Percentiles rank a stretch among this genome's conserved stretches.
Evolutionary conservation across 1,140 invertebrate genomes (phyloP).

Genomic region (Drosophila novamexicana): DNA sequence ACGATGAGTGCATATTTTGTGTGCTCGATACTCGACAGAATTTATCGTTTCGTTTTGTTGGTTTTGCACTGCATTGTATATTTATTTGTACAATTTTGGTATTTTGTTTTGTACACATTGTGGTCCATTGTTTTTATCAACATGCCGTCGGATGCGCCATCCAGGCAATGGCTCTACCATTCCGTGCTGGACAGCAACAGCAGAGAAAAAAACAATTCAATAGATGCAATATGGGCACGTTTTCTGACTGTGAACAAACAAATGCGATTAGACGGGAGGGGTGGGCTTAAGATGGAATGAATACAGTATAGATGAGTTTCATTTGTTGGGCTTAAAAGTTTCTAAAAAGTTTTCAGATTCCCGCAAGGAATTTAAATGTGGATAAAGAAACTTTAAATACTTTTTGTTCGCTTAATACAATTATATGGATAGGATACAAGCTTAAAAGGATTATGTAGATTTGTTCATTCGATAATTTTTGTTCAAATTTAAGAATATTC

Average conservation of each 20-base stretch:
- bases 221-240: conserved; percentile 43
- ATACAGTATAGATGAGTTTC: background rate
- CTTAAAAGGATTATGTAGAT: no score
- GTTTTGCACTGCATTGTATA: conserved; percentile 39
- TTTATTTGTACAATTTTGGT: conserved; percentile 56
- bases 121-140: conserved; percentile 64
- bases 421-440: no score
- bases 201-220: conserved; percentile 12
- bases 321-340: background rate
- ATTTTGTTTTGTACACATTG: conserved; percentile 49
- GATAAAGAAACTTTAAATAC: no score
- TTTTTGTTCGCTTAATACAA: no score
- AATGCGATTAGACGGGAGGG: conserved; percentile 25
- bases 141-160: conserved; percentile 37
- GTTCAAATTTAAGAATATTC: no score
- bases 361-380: no score
- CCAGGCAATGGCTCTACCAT: conserved; percentile 9
- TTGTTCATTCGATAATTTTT: no score
- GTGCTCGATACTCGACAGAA: conserved; percentile 44
- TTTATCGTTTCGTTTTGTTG: conserved; percentile 57
- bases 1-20: conserved; percentile 53
- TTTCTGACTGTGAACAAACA: conserved; percentile 22
- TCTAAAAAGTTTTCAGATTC: background rate
- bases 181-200: conserved; percentile 20
- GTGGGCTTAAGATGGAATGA: conserved; percentile 6